phyloP scores from a whole-genome alignment of 2,888 invertebrate species.

The Orchestes rusci region DNA sequence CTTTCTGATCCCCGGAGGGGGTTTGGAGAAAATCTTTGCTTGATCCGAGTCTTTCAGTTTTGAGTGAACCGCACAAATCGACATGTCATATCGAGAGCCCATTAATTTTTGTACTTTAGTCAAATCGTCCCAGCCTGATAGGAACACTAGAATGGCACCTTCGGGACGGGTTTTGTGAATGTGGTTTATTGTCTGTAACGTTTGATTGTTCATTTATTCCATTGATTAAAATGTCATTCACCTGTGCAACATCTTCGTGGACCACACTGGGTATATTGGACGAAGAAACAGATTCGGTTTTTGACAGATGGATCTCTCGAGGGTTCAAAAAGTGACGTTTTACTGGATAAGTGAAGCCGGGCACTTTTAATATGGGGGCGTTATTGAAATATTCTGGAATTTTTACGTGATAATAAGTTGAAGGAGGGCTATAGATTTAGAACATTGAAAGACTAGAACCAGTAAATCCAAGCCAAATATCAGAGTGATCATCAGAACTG shows the following conservation, averaged over 20 bases:
- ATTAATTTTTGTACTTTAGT: constrained; percentile 45
- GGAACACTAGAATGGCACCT: constrained; percentile 66
- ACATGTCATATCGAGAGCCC: constrained; percentile 26
- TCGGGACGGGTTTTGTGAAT: constrained; percentile 52
- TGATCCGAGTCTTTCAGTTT: constrained; percentile 54
- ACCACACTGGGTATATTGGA: constrained; percentile 44
- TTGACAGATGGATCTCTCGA: constrained; percentile 41
- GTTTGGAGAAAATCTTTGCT: constrained; percentile 49
- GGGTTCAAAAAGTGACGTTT: constrained; percentile 51
- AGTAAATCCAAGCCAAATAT: too few relatives aligned
- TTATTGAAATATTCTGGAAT: constrained; percentile 43
- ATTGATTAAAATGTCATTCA: constrained; percentile 2
- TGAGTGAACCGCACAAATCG: constrained; percentile 41
- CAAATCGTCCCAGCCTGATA: constrained; percentile 72
- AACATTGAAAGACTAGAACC: too few relatives aligned
- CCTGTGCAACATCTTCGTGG: constrained; percentile 45
- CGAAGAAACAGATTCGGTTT: constrained; percentile 39
- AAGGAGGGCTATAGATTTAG: not conserved
- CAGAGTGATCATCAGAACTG: too few relatives aligned
- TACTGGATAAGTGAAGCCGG: constrained; percentile 55
- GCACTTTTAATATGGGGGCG: constrained; percentile 41
- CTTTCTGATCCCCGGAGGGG: constrained; percentile 52
- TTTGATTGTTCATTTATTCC: not conserved
- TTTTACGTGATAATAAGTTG: not conserved
- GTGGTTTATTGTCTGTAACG: constrained; percentile 44